phyloP scores from a whole-genome alignment of 1,140 invertebrate species.

The Lucilia cuprina region DNA sequence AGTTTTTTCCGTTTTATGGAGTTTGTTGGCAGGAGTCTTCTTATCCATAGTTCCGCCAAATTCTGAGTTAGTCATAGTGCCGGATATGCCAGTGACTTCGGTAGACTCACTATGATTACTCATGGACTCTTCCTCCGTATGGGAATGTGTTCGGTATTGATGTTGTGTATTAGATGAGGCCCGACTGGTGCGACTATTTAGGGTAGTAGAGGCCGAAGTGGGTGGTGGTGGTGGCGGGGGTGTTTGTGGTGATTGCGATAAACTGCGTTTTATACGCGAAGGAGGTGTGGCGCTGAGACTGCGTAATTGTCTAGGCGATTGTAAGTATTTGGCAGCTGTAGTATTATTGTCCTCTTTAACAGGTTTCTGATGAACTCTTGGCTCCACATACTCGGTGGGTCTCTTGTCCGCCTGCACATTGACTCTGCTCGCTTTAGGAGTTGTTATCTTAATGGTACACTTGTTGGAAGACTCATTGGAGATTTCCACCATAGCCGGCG shows the following conservation, averaged over 20 bases:
- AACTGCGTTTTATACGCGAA: conserved; percentile 30
- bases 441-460: conserved; percentile 53
- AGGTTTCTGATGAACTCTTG: neutral
- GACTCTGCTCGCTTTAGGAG: conserved; percentile 42
- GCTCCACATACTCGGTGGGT: conserved; percentile 24
- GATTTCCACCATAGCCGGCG: conserved; percentile 44
- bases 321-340: neutral
- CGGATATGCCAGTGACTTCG: conserved; percentile 55
- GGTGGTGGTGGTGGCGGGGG: conserved; percentile 45
- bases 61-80: conserved; percentile 48
- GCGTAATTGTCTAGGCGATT: neutral
- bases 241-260: conserved; percentile 46
- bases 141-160: conserved; percentile 22
- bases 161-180: conserved; percentile 25
- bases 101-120: conserved; percentile 59
- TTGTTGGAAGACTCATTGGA: conserved; percentile 44
- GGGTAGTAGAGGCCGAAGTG: conserved; percentile 37
- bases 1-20: conserved; percentile 43
- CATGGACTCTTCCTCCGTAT: conserved; percentile 50
- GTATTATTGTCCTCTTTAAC: neutral
- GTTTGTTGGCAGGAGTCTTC: conserved; percentile 46
- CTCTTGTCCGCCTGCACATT: neutral
- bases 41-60: conserved; percentile 53
- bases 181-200: conserved; percentile 39
- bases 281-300: conserved; percentile 27